Percentiles rank a stretch among this genome's conserved stretches.
Conservation (phyloP, 2,113 vertebrate species). For the Heterotilapia buettikoferi region DNA sequence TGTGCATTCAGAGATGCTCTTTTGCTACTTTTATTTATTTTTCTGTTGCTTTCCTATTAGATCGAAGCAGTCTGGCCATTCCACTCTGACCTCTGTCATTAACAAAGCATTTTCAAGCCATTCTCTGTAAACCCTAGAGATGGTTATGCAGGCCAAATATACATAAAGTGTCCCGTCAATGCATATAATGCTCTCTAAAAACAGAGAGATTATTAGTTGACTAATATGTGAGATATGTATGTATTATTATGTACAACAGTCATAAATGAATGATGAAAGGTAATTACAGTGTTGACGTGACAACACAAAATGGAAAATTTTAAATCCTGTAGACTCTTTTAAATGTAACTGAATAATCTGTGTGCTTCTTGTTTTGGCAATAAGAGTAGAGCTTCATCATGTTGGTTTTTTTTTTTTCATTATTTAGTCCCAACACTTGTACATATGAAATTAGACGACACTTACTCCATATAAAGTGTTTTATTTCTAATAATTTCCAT, state of each 20-base stretch:
- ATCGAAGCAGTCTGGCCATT: neutral
- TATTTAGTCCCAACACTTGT: neutral
- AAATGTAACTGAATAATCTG: neutral
- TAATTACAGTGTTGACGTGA: rapidly evolving
- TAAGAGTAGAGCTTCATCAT: neutral
- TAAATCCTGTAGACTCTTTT: neutral
- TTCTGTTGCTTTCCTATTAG: neutral
- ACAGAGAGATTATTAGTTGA: neutral
- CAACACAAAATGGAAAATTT: neutral
- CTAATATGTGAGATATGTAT: neutral
- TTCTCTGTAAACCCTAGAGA: neutral
- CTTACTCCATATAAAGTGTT: neutral
- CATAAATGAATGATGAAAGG: neutral
- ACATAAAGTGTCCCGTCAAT: rapidly evolving
- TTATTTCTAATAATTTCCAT: neutral
- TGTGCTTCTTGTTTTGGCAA: neutral
- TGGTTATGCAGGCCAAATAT: neutral
- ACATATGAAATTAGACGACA: neutral
- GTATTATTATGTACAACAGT: neutral
- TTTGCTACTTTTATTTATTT: neutral
- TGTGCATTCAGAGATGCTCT: rapidly evolving
- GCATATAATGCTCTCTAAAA: neutral
- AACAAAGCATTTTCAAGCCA: neutral
- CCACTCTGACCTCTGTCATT: neutral
- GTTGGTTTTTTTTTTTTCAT: rapidly evolving